Percentiles rank a stretch among this genome's conserved stretches.
phyloP scores from a whole-genome alignment of 2,113 vertebrate species.

The Leptobrachium ailaonicum region DNA sequence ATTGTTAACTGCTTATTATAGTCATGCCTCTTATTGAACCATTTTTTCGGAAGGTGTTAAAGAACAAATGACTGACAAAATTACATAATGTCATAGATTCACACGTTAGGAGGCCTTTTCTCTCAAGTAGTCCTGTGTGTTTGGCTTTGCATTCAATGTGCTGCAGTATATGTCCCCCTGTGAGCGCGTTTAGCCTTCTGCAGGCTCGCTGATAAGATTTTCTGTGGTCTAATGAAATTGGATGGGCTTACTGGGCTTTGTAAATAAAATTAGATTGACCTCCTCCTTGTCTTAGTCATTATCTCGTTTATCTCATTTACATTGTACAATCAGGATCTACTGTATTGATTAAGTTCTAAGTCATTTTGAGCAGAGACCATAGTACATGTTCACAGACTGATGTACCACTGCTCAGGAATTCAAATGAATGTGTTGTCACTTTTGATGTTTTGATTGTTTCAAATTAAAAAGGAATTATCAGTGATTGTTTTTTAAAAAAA shows the following conservation, averaged over 20 bases:
- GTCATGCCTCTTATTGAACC: no score
- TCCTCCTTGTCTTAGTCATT: slow-evolving; percentile 59
- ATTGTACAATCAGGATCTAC: slow-evolving; percentile 78
- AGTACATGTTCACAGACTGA: neutral
- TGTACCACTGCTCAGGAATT: neutral
- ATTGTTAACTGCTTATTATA: no score
- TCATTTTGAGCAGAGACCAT: slow-evolving; percentile 73
- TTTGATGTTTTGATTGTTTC: neutral
- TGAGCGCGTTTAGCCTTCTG: slow-evolving; percentile 58
- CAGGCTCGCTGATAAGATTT: slow-evolving; percentile 57
- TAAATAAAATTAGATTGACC: slow-evolving; percentile 77
- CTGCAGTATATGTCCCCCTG: slow-evolving; percentile 3
- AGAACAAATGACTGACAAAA: neutral
- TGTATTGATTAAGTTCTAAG: slow-evolving; percentile 82
- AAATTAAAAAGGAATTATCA: neutral
- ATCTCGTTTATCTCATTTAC: slow-evolving; percentile 82
- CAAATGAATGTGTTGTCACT: neutral
- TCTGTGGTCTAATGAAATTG: slow-evolving; percentile 67
- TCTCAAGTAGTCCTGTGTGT: neutral
- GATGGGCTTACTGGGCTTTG: slow-evolving; percentile 62
- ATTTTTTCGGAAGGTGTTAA: neutral
- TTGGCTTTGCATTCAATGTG: slow-evolving; percentile 12
- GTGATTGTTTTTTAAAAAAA: neutral
- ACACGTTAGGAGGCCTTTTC: neutral
- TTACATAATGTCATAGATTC: neutral